Conservation (phyloP, 1,140 invertebrate genomes). For the Zaprionus nigranus region DNA sequence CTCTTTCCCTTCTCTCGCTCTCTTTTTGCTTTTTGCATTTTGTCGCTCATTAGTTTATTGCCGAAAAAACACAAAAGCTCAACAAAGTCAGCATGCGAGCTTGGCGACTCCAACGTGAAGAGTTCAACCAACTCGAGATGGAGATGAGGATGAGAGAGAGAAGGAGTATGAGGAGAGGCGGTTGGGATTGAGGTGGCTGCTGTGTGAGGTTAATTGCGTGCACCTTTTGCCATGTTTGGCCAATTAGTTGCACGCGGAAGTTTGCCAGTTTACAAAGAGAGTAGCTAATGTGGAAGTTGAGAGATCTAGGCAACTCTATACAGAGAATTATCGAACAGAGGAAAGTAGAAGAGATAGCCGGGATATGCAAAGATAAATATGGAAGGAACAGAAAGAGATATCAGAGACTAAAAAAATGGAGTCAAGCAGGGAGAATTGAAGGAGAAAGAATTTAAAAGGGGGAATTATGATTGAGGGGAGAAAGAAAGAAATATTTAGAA, state of each 20-base stretch:
- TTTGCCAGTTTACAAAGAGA: constrained; percentile 46
- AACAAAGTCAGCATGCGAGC: constrained; percentile 49
- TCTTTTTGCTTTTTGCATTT: constrained; percentile 68
- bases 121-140: constrained; percentile 60
- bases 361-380: neutral
- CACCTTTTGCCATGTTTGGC: constrained; percentile 59
- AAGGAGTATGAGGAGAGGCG: neutral
- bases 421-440: too few species aligned
- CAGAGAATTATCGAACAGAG: neutral
- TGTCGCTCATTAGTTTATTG: constrained; percentile 83
- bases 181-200: neutral
- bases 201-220: constrained; percentile 70
- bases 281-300: neutral
- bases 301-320: neutral
- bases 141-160: neutral
- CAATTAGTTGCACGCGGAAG: constrained; percentile 81
- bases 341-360: too few species aligned
- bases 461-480: too few species aligned
- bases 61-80: constrained; percentile 67
- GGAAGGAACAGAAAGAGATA: too few species aligned
- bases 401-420: too few species aligned
- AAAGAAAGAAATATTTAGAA: too few species aligned
- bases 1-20: constrained; percentile 6
- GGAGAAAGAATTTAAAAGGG: too few species aligned
- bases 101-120: neutral